Percentiles rank a stretch among this genome's conserved stretches.
phyloP scores from a whole-genome alignment of 2,888 invertebrate genomes.

The Poecilus cupreus region DNA sequence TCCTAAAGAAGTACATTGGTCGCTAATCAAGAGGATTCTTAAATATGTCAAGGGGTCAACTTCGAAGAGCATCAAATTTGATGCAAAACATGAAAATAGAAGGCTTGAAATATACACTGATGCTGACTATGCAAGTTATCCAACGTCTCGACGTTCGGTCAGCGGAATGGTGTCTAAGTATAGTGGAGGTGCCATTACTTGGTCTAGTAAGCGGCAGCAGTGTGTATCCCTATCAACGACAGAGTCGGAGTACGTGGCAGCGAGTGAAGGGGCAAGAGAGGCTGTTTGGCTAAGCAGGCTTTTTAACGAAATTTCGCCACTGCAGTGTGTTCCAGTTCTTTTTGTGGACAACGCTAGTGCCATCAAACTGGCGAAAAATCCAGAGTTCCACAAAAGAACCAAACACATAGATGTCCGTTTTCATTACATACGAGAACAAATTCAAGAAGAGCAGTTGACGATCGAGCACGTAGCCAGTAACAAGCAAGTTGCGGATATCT shows the following conservation, averaged over 20 bases:
- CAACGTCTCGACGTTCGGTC: neutral
- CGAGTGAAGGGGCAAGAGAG: neutral
- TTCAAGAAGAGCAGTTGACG: too few relatives aligned
- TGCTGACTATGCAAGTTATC: neutral
- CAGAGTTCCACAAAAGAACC: too few relatives aligned
- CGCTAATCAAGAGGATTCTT: neutral
- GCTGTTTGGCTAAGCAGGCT: neutral
- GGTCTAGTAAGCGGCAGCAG: neutral
- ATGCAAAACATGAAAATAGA: too few relatives aligned
- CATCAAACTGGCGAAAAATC: too few relatives aligned
- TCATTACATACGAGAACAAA: too few relatives aligned
- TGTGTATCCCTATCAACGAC: conserved; percentile 2
- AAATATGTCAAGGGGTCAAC: conserved; percentile 2
- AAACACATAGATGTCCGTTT: too few relatives aligned
- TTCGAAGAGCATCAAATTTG: neutral
- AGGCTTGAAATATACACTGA: conserved; percentile 1
- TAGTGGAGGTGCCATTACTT: neutral
- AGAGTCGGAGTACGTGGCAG: conserved; percentile 10
- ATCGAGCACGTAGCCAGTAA: too few relatives aligned
- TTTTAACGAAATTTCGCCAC: neutral
- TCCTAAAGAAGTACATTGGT: conserved; percentile 6
- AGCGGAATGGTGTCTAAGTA: neutral
- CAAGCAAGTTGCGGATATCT: too few relatives aligned
- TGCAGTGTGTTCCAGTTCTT: neutral
- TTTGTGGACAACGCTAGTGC: conserved; percentile 14